phyloP scores from a whole-genome alignment of 2,797 vertebrate genomes.

The Dermochelys coriacea region DNA sequence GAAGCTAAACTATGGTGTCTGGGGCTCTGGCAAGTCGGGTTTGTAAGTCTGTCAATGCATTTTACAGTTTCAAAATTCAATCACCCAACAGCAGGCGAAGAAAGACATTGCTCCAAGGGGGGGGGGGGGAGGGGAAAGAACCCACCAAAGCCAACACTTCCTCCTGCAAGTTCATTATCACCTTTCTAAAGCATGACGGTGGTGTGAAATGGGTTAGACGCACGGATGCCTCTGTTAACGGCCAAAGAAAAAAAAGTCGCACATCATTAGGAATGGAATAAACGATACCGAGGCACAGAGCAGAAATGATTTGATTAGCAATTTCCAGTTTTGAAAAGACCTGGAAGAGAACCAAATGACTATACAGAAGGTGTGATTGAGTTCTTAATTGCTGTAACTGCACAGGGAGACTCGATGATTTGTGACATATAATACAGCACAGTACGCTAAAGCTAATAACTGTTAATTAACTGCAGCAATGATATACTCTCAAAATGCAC shows the following conservation, averaged over 20 bases:
- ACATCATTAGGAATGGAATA: slow-evolving; percentile 93
- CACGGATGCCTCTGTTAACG: slow-evolving; percentile 87
- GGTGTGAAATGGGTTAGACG: slow-evolving; percentile 88
- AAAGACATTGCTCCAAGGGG: slow-evolving; percentile 70
- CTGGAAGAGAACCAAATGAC: slow-evolving; percentile 95
- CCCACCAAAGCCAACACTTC: slow-evolving; percentile 76
- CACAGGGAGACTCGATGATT: slow-evolving; percentile 98
- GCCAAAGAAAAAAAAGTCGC: slow-evolving; percentile 85
- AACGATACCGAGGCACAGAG: slow-evolving; percentile 91
- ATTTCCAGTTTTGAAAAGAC: slow-evolving; percentile 95
- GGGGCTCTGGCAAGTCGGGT: slow-evolving; percentile 76
- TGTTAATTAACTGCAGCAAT: slow-evolving; percentile 99
- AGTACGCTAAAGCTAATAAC: slow-evolving; percentile 96
- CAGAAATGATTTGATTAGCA: slow-evolving; percentile 99
- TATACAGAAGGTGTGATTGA: slow-evolving; percentile 93
- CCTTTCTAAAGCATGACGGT: slow-evolving; percentile 83
- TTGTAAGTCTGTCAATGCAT: slow-evolving; percentile 81
- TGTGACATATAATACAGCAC: slow-evolving; percentile 96
- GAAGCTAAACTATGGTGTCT: slow-evolving; percentile 82
- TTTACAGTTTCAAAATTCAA: slow-evolving; percentile 85
- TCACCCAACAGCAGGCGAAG: slow-evolving; percentile 81
- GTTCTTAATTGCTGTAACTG: slow-evolving; percentile 98
- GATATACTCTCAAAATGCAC: slow-evolving; percentile 90
- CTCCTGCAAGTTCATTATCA: slow-evolving; percentile 84
- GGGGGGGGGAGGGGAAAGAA: background rate